Conservation (phyloP, 2,797 vertebrate species). For the Sebastes iracundus region DNA sequence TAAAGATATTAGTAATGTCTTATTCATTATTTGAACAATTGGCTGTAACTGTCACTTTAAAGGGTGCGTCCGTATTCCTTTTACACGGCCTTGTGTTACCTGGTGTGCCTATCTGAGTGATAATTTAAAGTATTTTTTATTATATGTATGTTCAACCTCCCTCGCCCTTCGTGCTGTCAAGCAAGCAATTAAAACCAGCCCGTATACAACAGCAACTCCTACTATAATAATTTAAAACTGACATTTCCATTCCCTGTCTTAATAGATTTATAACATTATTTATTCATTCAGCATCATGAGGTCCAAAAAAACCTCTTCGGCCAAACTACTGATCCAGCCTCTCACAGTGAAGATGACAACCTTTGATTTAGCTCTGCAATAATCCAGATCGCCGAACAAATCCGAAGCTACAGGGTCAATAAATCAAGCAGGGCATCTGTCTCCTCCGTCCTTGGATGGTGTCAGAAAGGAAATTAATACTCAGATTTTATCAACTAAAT, state of each 20-base stretch:
- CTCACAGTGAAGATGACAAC: neutral
- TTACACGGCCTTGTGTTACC: neutral
- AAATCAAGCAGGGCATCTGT: conserved; percentile 23
- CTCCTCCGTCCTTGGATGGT: conserved; percentile 30
- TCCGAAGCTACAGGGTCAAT: neutral
- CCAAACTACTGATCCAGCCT: neutral
- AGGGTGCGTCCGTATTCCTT: neutral
- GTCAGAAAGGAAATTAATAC: conserved; percentile 12
- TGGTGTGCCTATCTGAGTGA: neutral
- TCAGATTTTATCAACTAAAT: conserved; percentile 15
- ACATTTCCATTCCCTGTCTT: neutral
- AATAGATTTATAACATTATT: neutral
- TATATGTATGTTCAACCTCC: neutral
- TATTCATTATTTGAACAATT: neutral
- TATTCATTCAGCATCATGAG: neutral
- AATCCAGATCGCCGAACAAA: conserved; percentile 16
- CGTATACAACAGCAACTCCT: neutral
- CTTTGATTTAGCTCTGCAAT: conserved; percentile 40
- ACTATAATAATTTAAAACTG: neutral
- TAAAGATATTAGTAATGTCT: neutral
- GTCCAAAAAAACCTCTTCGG: neutral
- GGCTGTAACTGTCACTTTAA: neutral
- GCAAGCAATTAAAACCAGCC: neutral
- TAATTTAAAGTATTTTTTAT: neutral
- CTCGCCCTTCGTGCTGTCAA: neutral